A percentile compares a stretch with the other conserved stretches of the same genome.
phyloP scores from a whole-genome alignment of 2,888 invertebrate genomes.

The Marasmarcha lunaedactyla region DNA sequence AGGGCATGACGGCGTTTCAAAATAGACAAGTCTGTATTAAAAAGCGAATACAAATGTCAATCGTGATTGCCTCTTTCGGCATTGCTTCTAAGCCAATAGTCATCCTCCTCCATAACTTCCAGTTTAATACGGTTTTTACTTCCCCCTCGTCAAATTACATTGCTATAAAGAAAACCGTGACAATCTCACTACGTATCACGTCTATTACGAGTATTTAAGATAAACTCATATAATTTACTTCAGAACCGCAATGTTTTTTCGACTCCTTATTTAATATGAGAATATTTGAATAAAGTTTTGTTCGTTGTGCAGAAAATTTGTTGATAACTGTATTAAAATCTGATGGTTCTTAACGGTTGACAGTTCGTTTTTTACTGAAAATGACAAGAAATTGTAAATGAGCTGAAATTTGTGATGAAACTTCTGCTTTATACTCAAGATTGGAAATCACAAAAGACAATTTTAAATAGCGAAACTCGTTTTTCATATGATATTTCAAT shows the following conservation, averaged over 20 bases:
- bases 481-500: no score
- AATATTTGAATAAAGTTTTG: no score
- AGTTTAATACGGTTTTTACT: slow-evolving; percentile 45
- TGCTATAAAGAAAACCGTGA: slow-evolving; percentile 36
- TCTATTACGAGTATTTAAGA: slow-evolving; percentile 21
- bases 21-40: not conserved
- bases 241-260: slow-evolving; percentile 30
- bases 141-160: slow-evolving; percentile 50
- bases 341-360: no score
- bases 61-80: not conserved
- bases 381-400: no score
- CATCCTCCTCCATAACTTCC: not conserved
- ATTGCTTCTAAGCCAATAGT: not conserved
- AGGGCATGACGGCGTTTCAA: not conserved
- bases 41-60: not conserved
- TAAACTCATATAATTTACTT: slow-evolving; percentile 39
- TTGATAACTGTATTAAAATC: no score
- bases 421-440: no score
- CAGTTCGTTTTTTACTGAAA: no score
- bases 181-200: slow-evolving; percentile 36
- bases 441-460: no score
- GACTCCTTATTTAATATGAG: no score
- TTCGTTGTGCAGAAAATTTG: no score
- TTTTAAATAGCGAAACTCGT: no score
- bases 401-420: no score